Evolutionary conservation across 1,140 invertebrate species (phyloP).

Genomic region (Drosophila sp.): DNA sequence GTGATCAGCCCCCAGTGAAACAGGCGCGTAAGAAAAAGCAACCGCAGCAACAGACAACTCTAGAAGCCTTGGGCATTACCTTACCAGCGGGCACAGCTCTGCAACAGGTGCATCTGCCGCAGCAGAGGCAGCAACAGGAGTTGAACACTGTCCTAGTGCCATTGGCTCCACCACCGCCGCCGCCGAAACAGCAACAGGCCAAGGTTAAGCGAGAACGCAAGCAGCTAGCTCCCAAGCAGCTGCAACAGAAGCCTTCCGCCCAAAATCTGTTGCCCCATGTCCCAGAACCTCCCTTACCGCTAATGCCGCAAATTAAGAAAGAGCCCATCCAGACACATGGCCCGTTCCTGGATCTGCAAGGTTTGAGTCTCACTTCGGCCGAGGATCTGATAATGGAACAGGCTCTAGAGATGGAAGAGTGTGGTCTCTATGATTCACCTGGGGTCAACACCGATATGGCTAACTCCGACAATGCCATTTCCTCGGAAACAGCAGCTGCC

Average conservation of each 20-base stretch:
- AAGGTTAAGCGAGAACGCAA: conserved; percentile 76
- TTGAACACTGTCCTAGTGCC: conserved; percentile 23
- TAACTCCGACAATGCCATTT: conserved; percentile 75
- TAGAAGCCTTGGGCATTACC: conserved; percentile 67
- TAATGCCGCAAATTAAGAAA: conserved; percentile 66
- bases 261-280: conserved; percentile 20
- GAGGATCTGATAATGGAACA: conserved; percentile 82
- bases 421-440: conserved; percentile 67
- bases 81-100: conserved; percentile 64
- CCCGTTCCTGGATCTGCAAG: conserved; percentile 68
- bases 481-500: conserved; percentile 74
- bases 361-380: conserved; percentile 76
- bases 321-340: conserved; percentile 57
- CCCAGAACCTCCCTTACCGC: not conserved
- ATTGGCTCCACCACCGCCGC: conserved; percentile 33
- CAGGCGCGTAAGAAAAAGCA: conserved; percentile 71
- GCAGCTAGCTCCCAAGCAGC: conserved; percentile 69
- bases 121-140: conserved; percentile 28
- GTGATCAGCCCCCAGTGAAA: conserved; percentile 37
- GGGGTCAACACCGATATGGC: conserved; percentile 52
- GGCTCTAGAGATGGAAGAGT: conserved; percentile 80
- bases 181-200: conserved; percentile 62
- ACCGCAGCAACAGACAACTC: conserved; percentile 61
- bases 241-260: conserved; percentile 60
- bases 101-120: conserved; percentile 57